Evolutionary conservation across 2,888 invertebrate genomes (phyloP).

Genomic region (Ennomos fuscantarius): DNA sequence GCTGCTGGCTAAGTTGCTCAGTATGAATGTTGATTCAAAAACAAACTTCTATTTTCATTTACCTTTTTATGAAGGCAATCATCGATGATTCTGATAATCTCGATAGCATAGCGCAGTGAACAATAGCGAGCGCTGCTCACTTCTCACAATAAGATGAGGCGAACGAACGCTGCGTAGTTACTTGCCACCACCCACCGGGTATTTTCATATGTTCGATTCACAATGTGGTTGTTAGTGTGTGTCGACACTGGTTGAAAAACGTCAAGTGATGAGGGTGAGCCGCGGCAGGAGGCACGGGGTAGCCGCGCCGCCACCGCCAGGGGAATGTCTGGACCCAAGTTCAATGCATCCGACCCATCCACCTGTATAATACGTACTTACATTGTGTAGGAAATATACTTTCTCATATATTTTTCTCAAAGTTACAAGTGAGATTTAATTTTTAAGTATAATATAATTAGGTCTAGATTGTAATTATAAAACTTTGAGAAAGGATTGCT

Average conservation of each 20-base stretch:
- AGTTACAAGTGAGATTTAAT: no score
- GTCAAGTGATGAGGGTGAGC: conserved; percentile 60
- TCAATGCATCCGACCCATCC: conserved; percentile 65
- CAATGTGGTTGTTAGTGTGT: conserved; percentile 49
- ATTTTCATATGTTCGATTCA: conserved; percentile 56
- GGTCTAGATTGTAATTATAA: no score
- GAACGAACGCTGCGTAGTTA: conserved; percentile 66
- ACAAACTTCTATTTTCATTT: conserved; percentile 19
- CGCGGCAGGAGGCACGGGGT: conserved; percentile 42
- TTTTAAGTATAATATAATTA: no score
- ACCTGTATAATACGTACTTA: conserved; percentile 48
- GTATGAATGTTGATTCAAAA: conserved; percentile 1
- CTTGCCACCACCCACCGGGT: conserved; percentile 53
- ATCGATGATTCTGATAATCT: conserved; percentile 41
- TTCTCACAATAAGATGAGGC: conserved; percentile 60
- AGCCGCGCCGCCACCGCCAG: conserved; percentile 41
- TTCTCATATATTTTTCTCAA: no score
- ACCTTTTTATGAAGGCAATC: conserved; percentile 29
- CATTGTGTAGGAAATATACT: background rate
- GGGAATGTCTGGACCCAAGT: conserved; percentile 67
- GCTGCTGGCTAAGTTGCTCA: no score
- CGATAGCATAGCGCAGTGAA: conserved; percentile 43
- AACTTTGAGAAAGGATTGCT: background rate
- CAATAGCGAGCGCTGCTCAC: conserved; percentile 50
- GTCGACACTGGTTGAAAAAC: conserved; percentile 55